Conservation (phyloP, 1,140 invertebrate species). For the Formica exsecta region DNA sequence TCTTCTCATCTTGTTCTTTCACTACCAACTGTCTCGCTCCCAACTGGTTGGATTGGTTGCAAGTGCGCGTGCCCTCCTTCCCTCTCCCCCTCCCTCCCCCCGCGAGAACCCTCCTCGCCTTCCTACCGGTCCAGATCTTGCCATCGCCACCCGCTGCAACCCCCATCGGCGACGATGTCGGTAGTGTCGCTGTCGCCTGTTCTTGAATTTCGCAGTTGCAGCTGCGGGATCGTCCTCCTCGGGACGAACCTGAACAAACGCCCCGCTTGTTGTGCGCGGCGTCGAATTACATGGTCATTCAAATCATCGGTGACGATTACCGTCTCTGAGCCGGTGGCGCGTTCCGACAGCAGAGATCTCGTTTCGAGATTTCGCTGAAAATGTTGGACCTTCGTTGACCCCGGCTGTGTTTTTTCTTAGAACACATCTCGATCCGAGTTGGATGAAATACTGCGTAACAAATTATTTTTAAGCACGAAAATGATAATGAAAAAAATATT, state of each 20-base stretch:
- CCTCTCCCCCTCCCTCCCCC: neutral
- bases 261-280: constrained; percentile 64
- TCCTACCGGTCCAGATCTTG: neutral
- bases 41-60: constrained; percentile 73
- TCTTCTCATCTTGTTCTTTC: constrained; percentile 70
- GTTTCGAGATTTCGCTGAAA: constrained; percentile 43
- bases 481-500: neutral
- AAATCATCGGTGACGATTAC: constrained; percentile 78
- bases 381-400: constrained; percentile 7
- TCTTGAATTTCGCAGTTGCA: constrained; percentile 80
- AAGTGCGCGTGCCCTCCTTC: constrained; percentile 56
- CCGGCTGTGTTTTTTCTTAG: constrained; percentile 3
- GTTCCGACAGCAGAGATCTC: constrained; percentile 41
- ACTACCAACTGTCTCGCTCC: constrained; percentile 44
- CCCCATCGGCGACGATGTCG: constrained; percentile 59
- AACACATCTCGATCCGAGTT: neutral
- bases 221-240: constrained; percentile 71
- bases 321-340: constrained; percentile 27
- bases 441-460: neutral
- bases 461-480: neutral
- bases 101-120: too few species aligned
- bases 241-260: constrained; percentile 75
- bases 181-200: constrained; percentile 71
- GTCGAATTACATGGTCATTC: constrained; percentile 80
- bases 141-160: constrained; percentile 48